Evolutionary conservation across 2,888 invertebrate genomes (phyloP).

Genomic region (Caenorhabditis sp.): DNA sequence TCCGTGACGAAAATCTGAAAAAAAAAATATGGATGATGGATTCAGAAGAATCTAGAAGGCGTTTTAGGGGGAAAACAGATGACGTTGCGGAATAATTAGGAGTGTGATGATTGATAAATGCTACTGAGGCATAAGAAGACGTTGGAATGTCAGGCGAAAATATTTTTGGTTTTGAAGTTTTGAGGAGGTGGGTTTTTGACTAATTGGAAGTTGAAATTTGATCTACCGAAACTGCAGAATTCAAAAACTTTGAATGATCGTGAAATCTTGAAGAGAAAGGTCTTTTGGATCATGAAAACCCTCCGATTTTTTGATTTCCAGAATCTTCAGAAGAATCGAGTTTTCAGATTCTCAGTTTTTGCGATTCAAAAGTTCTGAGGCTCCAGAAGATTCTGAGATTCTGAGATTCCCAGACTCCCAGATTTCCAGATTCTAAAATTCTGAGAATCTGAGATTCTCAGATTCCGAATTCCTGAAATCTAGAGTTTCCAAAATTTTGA

Average conservation of each 20-base stretch:
- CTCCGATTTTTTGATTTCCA: neutral
- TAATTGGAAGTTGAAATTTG: neutral
- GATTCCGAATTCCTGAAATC: too few relatives aligned
- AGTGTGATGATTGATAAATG: conserved; percentile 3
- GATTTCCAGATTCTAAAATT: too few relatives aligned
- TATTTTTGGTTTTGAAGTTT: neutral
- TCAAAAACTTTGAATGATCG: neutral
- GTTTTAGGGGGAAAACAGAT: conserved; percentile 15
- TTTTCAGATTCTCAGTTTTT: neutral
- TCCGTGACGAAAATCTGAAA: conserved; percentile 78
- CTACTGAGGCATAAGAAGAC: neutral
- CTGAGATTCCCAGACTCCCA: too few relatives aligned
- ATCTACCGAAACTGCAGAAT: neutral
- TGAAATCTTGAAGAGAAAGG: too few relatives aligned
- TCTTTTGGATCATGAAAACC: too few relatives aligned
- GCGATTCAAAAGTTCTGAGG: too few relatives aligned
- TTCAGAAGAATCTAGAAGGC: neutral
- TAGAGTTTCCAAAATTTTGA: neutral
- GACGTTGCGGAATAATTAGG: conserved; percentile 15
- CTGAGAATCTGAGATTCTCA: too few relatives aligned
- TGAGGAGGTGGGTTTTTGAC: neutral
- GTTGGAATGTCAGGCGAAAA: neutral
- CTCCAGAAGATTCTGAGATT: too few relatives aligned
- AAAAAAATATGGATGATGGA: neutral
- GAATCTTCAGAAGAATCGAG: neutral